Base-by-base conservation (phyloP, 2,113 vertebrate genomes). In the Oxygymnocypris stewartii region DNA sequence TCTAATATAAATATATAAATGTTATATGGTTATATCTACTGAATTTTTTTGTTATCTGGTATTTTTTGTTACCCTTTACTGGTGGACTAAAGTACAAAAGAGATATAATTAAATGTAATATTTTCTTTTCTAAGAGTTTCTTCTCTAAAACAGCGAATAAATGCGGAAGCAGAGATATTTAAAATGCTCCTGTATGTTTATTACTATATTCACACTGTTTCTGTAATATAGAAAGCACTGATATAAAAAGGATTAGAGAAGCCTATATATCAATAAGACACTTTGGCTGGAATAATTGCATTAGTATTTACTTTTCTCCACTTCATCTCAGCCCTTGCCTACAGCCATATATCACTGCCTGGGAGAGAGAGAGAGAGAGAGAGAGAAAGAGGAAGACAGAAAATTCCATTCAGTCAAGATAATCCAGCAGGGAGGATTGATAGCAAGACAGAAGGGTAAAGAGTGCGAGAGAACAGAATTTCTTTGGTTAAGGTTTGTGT, bases 291-390 rank as follows among this genome's bases (percentile, higher is more conserved):
- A 88, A 88, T 90, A 90, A 90, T 87, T 90, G 81, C 89, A 88
- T 90, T 90, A 79, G 67, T 90, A 88, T 90, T 90, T 90, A 85
- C 89, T 87, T 87, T 89, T 75, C 85, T 82, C 49, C 80, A 84
- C 73, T 77, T 88, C 87, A 85, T 87, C 85, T 87, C 87, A 79
- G 84, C 77, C 23, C 84, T 85, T 8, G 74, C 83, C 84, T 76
- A 76, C 84, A 87, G 79, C 83, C 86, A 80, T 83, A 86, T 82
- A 77, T 77, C 75, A 74, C 31, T 84, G 57, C 23, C 40, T 65
- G 65, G 57, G 67, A 86, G 74, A 84, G 80, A 85, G 87, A 88
- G 84, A 86, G 86, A 91, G 89, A 89, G 90, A 91, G 88, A 82
- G 89, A 80, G 83, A n/a, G n/a, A n/a, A n/a, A n/a, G n/a, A n/a